Conservation (phyloP, 2,888 invertebrate species). For the Sminthurides aquaticus region DNA sequence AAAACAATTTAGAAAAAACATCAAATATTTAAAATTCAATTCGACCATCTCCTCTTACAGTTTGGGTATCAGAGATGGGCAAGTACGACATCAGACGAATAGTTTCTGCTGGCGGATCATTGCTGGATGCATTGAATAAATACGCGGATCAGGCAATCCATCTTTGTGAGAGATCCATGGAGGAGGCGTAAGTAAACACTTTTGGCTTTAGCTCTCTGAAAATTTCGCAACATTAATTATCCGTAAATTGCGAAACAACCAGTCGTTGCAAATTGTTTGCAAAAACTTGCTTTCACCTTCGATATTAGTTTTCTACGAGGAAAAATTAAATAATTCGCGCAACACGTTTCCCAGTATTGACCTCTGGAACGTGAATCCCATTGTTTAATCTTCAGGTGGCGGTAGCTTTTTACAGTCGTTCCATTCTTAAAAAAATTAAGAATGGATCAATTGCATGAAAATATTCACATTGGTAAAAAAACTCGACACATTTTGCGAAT, state of each 20-base stretch:
- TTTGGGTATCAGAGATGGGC: neutral
- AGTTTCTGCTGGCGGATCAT: neutral
- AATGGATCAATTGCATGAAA: too few species aligned
- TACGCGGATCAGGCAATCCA: constrained; percentile 1
- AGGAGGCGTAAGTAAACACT: constrained; percentile 3
- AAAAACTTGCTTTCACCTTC: neutral
- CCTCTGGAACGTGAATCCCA: neutral
- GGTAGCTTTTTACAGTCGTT: too few species aligned
- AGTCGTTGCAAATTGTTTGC: neutral
- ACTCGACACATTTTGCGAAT: too few species aligned
- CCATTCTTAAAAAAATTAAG: too few species aligned
- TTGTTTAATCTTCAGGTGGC: too few species aligned
- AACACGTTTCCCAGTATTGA: neutral
- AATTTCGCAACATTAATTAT: neutral
- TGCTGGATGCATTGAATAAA: neutral
- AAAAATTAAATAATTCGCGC: too few species aligned
- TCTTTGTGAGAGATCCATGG: neutral
- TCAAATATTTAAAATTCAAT: too few species aligned
- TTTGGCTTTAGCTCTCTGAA: neutral
- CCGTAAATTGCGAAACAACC: too few species aligned
- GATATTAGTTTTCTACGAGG: too few species aligned
- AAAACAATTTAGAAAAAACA: too few species aligned
- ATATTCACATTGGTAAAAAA: too few species aligned
- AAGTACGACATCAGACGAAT: neutral
- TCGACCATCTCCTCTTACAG: too few species aligned